Evolutionary conservation across 2,888 invertebrate species (phyloP).

Genomic region (Meganola albula): DNA sequence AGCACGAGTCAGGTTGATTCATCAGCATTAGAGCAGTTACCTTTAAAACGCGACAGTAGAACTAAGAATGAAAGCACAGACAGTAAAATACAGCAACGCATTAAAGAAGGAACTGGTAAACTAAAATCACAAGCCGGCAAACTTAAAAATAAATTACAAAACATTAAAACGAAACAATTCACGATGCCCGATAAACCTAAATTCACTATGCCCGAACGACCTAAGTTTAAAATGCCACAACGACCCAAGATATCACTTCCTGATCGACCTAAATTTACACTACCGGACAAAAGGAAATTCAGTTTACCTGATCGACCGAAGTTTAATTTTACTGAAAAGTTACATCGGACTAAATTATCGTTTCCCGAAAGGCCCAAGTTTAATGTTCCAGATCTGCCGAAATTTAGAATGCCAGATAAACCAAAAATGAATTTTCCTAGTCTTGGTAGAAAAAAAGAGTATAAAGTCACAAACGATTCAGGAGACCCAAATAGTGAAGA

Average conservation of each 20-base stretch:
- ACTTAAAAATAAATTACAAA: slow-evolving; percentile 81
- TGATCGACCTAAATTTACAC: slow-evolving; percentile 76
- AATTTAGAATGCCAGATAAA: slow-evolving; percentile 77
- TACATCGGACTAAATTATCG: slow-evolving; percentile 79
- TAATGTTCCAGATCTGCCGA: slow-evolving; percentile 74
- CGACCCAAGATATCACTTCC: slow-evolving; percentile 76
- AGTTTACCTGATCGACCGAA: slow-evolving; percentile 81
- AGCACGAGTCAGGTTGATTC: slow-evolving; percentile 83
- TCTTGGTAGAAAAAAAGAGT: slow-evolving; percentile 72
- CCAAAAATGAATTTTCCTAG: slow-evolving; percentile 81
- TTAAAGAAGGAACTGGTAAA: slow-evolving; percentile 83
- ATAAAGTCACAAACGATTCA: slow-evolving; percentile 50
- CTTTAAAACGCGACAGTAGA: slow-evolving; percentile 76
- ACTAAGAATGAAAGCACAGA: slow-evolving; percentile 72
- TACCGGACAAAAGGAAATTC: slow-evolving; percentile 80
- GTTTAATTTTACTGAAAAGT: slow-evolving; percentile 74
- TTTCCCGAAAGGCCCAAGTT: slow-evolving; percentile 79
- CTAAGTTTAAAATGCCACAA: slow-evolving; percentile 70
- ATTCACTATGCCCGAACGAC: slow-evolving; percentile 76
- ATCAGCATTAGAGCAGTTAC: slow-evolving; percentile 80
- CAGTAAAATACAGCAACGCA: slow-evolving; percentile 79
- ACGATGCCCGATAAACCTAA: slow-evolving; percentile 75
- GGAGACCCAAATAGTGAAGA: slow-evolving; percentile 55
- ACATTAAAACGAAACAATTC: slow-evolving; percentile 77
- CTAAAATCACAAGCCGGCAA: slow-evolving; percentile 84